Evolutionary conservation across 2,113 vertebrate species (phyloP), one percentile per base, ranked within the genome.

Genomic region (Podarcis raffonei): DNA sequence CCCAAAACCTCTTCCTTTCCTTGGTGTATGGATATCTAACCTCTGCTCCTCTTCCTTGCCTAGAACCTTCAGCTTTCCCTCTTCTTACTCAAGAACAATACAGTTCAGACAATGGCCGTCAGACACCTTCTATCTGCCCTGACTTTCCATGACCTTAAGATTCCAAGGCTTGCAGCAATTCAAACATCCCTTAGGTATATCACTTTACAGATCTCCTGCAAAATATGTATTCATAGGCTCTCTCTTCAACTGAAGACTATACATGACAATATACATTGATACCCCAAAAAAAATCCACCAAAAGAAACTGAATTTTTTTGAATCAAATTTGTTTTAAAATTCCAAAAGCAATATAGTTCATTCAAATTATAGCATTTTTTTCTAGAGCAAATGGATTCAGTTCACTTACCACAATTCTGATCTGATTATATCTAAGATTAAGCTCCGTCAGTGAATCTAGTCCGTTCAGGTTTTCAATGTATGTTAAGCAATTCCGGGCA

Each of bases 401-500:
- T 80, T 89, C 91, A 91, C 98, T 99, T 94, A 99, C 99, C 97
- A 99, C 95, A 85, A 85, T 80, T 89, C 97, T 97, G 95, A 99
- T 98, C 95, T 95, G 95, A 95, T 99, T 99, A 91, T 98, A 96
- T 75, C 96, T 95, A 20, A 99, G 96, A 96, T 99, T 98, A 83
- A 99, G 98, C 89, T 99, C 98, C 66, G 95, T 97, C 91, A 99
- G 96, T 0, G 96, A 97, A 89, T 98, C 95, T 95, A 99, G 93
- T 27, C 98, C 98, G 25, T 91, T 97, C 83, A 99, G 95, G 68
- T 98, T 98, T 94, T 99, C 98, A 66, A 98, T 96, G 5, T 95
- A 95, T 66, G 94, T 96, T 87, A 99, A 97, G 77, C 93, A 92
- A 95, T 99, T 99, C 89, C 98, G 97, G 77, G 99, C 98, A 93